phyloP scores from a whole-genome alignment of 2,113 vertebrate species.

The Macrotus californicus region DNA sequence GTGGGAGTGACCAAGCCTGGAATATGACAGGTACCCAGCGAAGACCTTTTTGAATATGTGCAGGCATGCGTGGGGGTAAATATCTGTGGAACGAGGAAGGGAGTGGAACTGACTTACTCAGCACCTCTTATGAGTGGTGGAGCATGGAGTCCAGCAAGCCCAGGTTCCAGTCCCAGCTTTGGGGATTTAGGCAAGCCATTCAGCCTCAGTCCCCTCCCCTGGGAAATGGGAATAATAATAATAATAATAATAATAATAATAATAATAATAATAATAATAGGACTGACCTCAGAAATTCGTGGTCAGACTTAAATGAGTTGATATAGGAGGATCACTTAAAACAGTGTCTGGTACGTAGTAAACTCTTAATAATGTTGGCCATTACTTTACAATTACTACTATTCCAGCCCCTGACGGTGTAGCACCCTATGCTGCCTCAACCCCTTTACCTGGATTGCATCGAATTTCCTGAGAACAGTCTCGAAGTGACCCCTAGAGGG shows the following conservation, averaged over 20 bases:
- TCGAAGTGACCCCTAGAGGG: constrained; percentile 15
- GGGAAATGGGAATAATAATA: neutral
- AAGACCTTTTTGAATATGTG: neutral
- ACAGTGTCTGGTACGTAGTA: neutral
- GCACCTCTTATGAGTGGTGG: neutral
- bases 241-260: neutral
- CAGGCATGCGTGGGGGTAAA: neutral
- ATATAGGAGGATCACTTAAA: neutral
- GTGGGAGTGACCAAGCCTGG: neutral
- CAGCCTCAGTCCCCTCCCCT: neutral
- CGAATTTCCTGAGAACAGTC: neutral
- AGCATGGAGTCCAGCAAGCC: neutral
- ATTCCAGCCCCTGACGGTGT: too few species aligned
- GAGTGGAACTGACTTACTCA: neutral
- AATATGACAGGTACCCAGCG: neutral
- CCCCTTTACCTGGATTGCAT: neutral
- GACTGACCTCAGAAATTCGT: neutral
- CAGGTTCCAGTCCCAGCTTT: neutral
- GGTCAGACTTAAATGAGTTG: neutral
- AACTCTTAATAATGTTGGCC: neutral
- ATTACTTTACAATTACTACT: neutral
- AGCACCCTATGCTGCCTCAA: rapidly evolving
- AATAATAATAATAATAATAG: neutral
- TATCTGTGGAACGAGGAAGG: neutral
- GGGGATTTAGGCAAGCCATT: neutral